Evolutionary conservation across 2,888 invertebrate species (phyloP).

Genomic region (Tholera decimalis): DNA sequence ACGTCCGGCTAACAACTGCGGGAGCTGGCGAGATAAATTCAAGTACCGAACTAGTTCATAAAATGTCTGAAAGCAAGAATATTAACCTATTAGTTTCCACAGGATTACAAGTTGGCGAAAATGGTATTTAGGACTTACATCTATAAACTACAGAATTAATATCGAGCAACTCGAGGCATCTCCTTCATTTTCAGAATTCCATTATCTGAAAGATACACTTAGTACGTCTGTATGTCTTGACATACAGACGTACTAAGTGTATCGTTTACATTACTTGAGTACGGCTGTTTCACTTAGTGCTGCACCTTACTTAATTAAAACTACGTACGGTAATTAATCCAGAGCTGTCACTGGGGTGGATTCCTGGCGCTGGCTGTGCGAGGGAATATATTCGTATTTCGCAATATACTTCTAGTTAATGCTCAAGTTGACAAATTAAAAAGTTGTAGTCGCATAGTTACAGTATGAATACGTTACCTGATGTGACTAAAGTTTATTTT

Average conservation of each 20-base stretch:
- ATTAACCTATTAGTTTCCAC: constrained; percentile 7
- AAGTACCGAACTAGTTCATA: constrained; percentile 5
- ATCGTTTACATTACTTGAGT: constrained; percentile 32
- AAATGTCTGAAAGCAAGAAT: neutral
- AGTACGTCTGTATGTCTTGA: constrained; percentile 13
- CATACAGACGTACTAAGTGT: too few relatives aligned
- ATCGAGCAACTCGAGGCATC: constrained; percentile 6
- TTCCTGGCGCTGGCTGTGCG: constrained; percentile 47
- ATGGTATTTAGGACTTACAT: constrained; percentile 11
- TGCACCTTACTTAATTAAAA: constrained; percentile 58
- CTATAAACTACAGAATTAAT: constrained; percentile 28
- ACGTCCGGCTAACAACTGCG: constrained; percentile 30
- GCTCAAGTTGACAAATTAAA: constrained; percentile 46
- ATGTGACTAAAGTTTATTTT: neutral
- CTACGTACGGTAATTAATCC: constrained; percentile 53
- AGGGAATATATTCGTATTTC: constrained; percentile 23
- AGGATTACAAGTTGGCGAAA: constrained; percentile 8
- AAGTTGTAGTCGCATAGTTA: constrained; percentile 10
- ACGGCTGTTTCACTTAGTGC: constrained; percentile 37
- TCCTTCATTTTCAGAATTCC: constrained; percentile 12
- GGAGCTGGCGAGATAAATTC: constrained; percentile 10
- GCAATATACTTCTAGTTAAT: constrained; percentile 14
- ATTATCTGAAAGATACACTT: constrained; percentile 8
- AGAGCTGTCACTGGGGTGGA: constrained; percentile 45
- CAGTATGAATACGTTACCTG: neutral